Percentiles rank a stretch among this genome's conserved stretches.
These are phyloP conservation scores for Etheostoma cragini DNA, from an alignment of 2,113 vertebrate genomes.

Conservation along the genomic window DNA sequence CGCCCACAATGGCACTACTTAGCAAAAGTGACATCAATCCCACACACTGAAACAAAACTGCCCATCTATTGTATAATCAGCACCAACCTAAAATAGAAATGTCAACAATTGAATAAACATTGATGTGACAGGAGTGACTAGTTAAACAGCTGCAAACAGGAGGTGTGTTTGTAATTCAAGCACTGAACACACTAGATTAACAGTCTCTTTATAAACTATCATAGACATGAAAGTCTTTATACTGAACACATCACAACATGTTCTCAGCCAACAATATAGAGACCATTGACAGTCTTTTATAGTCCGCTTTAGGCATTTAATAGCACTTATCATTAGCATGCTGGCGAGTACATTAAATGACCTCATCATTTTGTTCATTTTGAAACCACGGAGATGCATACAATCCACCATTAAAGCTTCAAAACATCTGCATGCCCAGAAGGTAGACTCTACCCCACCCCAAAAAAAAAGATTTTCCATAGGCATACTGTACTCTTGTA, in stretches of 20 bases:
- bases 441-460: neutral
- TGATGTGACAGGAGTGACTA: conserved; percentile 30
- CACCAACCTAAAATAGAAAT: conserved; percentile 51
- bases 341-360: conserved; percentile 7
- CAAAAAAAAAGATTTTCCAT: neutral
- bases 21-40: conserved; percentile 51
- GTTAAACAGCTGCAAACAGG: conserved; percentile 39
- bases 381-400: conserved; percentile 8
- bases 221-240: neutral
- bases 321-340: conserved; percentile 9
- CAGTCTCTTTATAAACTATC: conserved; percentile 12
- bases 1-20: conserved; percentile 17
- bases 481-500: conserved; percentile 36
- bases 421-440: conserved; percentile 16
- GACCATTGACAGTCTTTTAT: conserved; percentile 25
- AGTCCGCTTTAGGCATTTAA: conserved; percentile 1
- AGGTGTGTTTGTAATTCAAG: conserved; percentile 22
- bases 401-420: neutral
- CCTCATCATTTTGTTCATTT: conserved; percentile 21
- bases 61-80: conserved; percentile 53
- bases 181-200: conserved; percentile 14
- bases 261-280: neutral
- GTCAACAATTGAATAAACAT: conserved; percentile 69
- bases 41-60: conserved; percentile 49
- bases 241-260: conserved; percentile 14